These are phyloP conservation scores for Thecocarcelia acutangulata DNA, from an alignment of 2,888 invertebrate species.

Conservation along the genomic window DNA sequence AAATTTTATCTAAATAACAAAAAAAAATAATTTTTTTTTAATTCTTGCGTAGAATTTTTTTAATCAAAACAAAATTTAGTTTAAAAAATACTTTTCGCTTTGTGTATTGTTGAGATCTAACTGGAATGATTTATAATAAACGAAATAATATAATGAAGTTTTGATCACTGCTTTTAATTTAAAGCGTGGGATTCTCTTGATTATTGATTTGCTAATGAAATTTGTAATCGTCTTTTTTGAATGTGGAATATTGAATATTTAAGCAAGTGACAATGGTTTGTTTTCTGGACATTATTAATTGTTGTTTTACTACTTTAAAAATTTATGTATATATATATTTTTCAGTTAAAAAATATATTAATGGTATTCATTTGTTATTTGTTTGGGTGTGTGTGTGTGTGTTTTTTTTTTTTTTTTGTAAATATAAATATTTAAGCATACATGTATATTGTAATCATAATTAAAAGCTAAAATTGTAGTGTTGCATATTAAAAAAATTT, in stretches of 20 bases:
- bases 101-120: conserved; percentile 34
- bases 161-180: not conserved
- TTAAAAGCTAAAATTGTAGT: conserved; percentile 59
- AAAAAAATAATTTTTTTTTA: too few relatives aligned
- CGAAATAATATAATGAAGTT: not conserved
- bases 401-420: conserved; percentile 12
- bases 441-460: conserved; percentile 34
- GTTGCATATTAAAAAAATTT: conserved; percentile 41
- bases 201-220: not conserved
- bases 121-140: conserved; percentile 41
- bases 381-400: too few relatives aligned
- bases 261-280: conserved; percentile 16
- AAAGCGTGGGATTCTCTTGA: too few relatives aligned
- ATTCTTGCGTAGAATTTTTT: too few relatives aligned
- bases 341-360: conserved; percentile 4
- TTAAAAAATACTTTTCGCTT: too few relatives aligned
- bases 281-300: conserved; percentile 32
- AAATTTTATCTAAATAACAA: too few relatives aligned
- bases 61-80: too few relatives aligned
- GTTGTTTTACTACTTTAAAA: conserved; percentile 41
- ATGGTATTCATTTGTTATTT: not conserved
- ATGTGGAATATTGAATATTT: not conserved
- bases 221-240: conserved; percentile 16
- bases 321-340: conserved; percentile 15
- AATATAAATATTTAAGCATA: conserved; percentile 57